Evolutionary conservation across 2,797 vertebrate species (phyloP).

Genomic region (Acanthis flammea): DNA sequence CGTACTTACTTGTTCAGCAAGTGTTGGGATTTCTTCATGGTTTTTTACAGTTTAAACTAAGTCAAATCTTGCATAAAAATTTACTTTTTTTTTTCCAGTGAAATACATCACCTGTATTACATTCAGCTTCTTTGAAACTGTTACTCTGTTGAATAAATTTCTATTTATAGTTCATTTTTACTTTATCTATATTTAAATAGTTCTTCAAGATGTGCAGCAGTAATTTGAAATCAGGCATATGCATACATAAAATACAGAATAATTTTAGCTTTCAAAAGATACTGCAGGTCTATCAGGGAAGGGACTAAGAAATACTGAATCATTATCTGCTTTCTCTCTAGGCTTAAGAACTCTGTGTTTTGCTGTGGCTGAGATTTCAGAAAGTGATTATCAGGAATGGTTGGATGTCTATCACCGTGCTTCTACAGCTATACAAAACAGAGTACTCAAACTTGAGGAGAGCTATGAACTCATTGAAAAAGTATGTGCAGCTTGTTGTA

Average conservation of each 20-base stretch:
- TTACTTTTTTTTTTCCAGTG: not conserved
- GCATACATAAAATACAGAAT: not conserved
- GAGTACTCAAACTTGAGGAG: conserved; percentile 92
- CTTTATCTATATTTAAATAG: not conserved
- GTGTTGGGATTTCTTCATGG: not conserved
- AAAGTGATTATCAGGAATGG: conserved; percentile 92
- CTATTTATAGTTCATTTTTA: not conserved
- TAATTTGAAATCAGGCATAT: not conserved
- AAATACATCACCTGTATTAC: not conserved
- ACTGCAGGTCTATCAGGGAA: not conserved
- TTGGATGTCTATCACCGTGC: conserved; percentile 85
- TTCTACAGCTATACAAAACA: conserved; percentile 89
- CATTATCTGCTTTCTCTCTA: conserved; percentile 53
- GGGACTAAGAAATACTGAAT: not conserved
- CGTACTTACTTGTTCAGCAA: not conserved
- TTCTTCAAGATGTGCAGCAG: not conserved
- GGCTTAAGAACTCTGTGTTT: conserved; percentile 95
- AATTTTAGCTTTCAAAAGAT: not conserved
- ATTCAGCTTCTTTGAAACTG: not conserved
- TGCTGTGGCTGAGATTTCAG: conserved; percentile 90
- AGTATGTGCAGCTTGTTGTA: conserved; percentile 69
- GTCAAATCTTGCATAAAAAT: not conserved
- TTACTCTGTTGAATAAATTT: not conserved
- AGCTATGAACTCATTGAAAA: conserved; percentile 98
- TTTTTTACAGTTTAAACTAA: not conserved